Conservation (phyloP, 2,113 vertebrate species). For the Pseudopodoces humilis region DNA sequence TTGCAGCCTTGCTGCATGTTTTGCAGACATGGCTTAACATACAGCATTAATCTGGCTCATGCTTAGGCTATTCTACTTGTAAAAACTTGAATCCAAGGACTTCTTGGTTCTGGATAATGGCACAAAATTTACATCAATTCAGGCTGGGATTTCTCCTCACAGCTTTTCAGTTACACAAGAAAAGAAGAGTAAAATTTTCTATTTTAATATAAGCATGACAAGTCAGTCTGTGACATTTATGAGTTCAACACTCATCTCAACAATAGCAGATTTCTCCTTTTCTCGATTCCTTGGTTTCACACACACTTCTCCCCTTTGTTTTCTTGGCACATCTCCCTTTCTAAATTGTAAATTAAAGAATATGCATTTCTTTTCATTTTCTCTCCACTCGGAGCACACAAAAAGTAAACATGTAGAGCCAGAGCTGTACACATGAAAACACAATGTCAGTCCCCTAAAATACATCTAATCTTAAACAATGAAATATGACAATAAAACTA, state of each 20-base stretch:
- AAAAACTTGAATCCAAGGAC: background rate
- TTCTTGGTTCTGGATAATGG: background rate
- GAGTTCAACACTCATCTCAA: background rate
- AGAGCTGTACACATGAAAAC: background rate
- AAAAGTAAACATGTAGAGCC: background rate
- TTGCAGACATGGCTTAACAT: background rate
- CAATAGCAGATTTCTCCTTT: background rate
- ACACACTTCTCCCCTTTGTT: background rate
- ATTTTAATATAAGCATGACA: background rate
- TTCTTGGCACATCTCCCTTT: background rate
- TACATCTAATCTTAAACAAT: background rate
- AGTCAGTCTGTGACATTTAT: background rate
- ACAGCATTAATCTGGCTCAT: background rate
- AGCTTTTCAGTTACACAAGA: background rate
- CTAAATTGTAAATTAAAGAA: background rate
- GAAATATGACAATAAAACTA: background rate
- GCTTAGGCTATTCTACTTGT: background rate
- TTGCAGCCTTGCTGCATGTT: background rate
- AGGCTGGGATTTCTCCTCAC: background rate
- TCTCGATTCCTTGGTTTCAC: background rate
- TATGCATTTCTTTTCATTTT: background rate
- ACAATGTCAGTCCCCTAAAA: background rate
- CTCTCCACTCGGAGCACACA: background rate
- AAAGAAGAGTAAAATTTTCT: background rate
- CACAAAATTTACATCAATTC: background rate